A percentile compares a stretch with the other conserved stretches of the same genome.
These are phyloP conservation scores for Aradus depressus DNA, from an alignment of 2,888 invertebrate genomes.

Conservation along the genomic window DNA sequence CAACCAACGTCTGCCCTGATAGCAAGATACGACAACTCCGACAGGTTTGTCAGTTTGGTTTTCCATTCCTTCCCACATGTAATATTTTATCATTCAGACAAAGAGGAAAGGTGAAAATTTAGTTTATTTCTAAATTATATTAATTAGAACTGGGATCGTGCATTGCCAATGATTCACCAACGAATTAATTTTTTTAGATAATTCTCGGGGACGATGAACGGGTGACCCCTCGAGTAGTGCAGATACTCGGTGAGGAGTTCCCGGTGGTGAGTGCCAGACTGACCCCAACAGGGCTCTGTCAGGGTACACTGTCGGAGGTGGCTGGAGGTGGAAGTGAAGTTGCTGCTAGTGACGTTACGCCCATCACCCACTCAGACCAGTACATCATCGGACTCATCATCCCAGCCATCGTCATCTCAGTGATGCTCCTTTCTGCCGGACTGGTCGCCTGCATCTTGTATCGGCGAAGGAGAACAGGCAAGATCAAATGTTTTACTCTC, in stretches of 20 bases:
- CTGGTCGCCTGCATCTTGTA: slow-evolving; percentile 82
- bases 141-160: not conserved
- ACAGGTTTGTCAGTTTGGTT: slow-evolving; percentile 32
- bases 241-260: slow-evolving; percentile 59
- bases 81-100: too few relatives aligned
- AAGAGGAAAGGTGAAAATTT: too few relatives aligned
- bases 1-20: slow-evolving; percentile 62
- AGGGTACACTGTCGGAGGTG: slow-evolving; percentile 40
- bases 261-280: slow-evolving; percentile 53
- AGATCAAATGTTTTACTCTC: too few relatives aligned
- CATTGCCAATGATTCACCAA: not conserved
- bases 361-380: slow-evolving; percentile 35
- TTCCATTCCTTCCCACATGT: not conserved
- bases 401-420: slow-evolving; percentile 76
- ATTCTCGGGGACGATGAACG: slow-evolving; percentile 31
- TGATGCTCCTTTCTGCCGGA: slow-evolving; percentile 77
- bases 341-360: slow-evolving; percentile 28
- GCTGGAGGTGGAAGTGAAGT: slow-evolving; percentile 31
- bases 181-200: slow-evolving; percentile 25
- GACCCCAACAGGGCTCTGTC: slow-evolving; percentile 49
- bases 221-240: slow-evolving; percentile 45
- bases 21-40: slow-evolving; percentile 62
- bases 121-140: not conserved
- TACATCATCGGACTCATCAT: slow-evolving; percentile 65
- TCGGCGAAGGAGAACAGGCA: slow-evolving; percentile 63